Evolutionary conservation across 2,888 invertebrate species (phyloP), one percentile per base, ranked within the genome.

Genomic region (Cartodere bifasciata): DNA sequence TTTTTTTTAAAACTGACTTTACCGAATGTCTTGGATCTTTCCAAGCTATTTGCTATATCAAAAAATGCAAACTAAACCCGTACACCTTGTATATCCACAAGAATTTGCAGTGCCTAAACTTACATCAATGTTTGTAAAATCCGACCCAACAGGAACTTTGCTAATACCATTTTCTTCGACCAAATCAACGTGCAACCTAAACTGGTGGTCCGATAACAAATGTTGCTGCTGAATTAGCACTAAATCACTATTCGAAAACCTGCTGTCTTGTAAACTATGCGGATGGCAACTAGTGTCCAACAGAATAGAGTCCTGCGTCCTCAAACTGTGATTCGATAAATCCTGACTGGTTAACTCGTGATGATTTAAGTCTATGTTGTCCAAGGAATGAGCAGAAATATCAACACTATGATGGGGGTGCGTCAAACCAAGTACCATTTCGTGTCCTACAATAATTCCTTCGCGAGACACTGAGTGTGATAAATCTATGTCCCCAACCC

Each of bases 331-430:
- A 43, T 56, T 53, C 1, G 56, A 52, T 27, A 55, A 41, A 32
- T 55, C 55, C 27, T 55, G 53, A 26, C 42, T 45, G 26, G 46
- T 47, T 34, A 60, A 45, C 33, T 56, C 53, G 34, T 53, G 52
- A 38, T 50, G 53, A 34, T 48, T 53, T 21, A 60, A 39, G 35
- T 54, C 50, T 26, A 60, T 50, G 35, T 48, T 52, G 13, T 54
- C 52, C 29, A 60, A 41, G 10, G 52, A 43, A 39, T 55, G 52
- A 15, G 44, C 45, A 31, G 44, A 46, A 9, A 54, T 47, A 30
- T 50, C 46, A 24, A 52, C 48, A 39, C 46, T 48, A 16, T 28
- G 33, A 24, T 33, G 33, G 4, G 33, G 16, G 17, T 33, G 33
- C 14, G 28, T 29, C 29, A 16, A 23, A 5, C 46, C 38, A 34